Evolutionary conservation across 2,888 invertebrate genomes (phyloP), one percentile per base, ranked within the genome.

Genomic region (Lysandra coridon): DNA sequence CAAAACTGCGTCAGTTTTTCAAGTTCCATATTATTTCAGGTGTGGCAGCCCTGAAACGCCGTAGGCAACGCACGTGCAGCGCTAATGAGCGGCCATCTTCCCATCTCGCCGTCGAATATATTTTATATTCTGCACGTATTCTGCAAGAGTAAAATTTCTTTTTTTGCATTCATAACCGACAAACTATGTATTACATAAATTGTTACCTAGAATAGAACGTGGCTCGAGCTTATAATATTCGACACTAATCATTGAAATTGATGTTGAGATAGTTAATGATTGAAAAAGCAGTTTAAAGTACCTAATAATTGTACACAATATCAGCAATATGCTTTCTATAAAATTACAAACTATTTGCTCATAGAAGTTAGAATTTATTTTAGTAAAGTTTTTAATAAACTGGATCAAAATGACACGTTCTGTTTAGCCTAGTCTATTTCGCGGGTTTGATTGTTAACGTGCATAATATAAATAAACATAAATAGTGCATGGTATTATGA

Each of bases 81-180:
- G 33, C 69, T 69, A 69, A 69, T 69, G 69, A 33, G 33, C 33
- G 1, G 69, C 69, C 69, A 69, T 69, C 69, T 69, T 69, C 69
- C 14, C 33, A 69, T 69, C 69, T 69, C 69, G 33, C 14, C 33
- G 69, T 17, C 57, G 1, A 57, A 69, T 33, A 69, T 69, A 69
- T 69, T 69, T 64, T 64, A 64, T 14, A 33, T 69, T 69, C 69
- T 69, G 69, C 33, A 69, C 69, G 69, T 69, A 69, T 69, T 69
- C 30, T 14, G 17, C 33, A 4, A 69, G 17, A 2, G 69, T 62
- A 23, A 17, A 23, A 17, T 57, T 57, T 17, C 17, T 57, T 57
- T 57, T 57, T 57, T 0, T 4, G 17, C 57, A 4, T 57, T 17
- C 3, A 57, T 17, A 57, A 57, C 17, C 17, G 57, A 57, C 57